phyloP scores from a whole-genome alignment of 2,888 invertebrate species.

The Lepetodrilus schrolli region DNA sequence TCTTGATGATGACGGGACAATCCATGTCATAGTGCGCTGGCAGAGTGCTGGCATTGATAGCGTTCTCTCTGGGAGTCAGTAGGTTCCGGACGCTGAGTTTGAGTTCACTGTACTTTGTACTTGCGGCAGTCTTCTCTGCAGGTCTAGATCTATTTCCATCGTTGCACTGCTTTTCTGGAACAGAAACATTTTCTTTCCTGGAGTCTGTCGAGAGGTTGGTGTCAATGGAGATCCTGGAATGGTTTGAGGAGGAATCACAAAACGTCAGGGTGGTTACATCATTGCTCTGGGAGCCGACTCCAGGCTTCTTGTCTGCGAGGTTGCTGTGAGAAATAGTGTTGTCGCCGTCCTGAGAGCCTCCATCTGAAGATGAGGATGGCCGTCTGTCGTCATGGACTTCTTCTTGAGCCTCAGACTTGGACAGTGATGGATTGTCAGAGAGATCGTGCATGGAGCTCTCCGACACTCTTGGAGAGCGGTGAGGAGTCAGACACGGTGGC shows the following conservation, averaged over 20 bases:
- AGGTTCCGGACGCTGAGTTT: conserved; percentile 5
- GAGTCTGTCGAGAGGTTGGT: conserved; percentile 4
- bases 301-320: neutral
- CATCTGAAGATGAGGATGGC: neutral
- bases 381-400: neutral
- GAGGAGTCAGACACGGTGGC: conserved; percentile 43
- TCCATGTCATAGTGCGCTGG: conserved; percentile 18
- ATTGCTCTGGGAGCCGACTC: neutral
- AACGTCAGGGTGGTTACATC: neutral
- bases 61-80: conserved; percentile 14
- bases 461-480: conserved; percentile 41
- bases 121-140: neutral
- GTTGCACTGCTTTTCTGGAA: neutral
- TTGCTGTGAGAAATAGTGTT: neutral
- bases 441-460: neutral
- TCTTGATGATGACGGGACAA: neutral
- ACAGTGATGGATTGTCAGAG: neutral
- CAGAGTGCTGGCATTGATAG: neutral
- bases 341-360: neutral
- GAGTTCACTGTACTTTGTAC: neutral
- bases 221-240: neutral
- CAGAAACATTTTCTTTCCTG: neutral
- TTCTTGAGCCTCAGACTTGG: too few species aligned
- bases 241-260: conserved; percentile 1
- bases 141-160: too few species aligned